Conservation (phyloP, 2,113 vertebrate genomes). For the Ammodytes dubius region DNA sequence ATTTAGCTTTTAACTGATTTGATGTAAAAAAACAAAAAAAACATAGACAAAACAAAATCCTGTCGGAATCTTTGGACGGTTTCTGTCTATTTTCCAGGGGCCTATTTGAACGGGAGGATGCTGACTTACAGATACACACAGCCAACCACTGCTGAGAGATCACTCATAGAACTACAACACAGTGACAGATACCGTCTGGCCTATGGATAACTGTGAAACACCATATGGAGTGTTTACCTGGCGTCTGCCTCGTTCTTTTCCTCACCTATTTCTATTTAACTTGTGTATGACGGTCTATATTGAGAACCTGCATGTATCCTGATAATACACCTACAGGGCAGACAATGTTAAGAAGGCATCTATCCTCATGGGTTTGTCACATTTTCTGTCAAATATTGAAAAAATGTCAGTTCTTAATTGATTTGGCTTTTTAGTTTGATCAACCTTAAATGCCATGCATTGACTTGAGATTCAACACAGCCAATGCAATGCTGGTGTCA, state of each 20-base stretch:
- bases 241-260: slow-evolving; percentile 10
- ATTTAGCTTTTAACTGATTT: slow-evolving; percentile 32
- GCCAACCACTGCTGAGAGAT: slow-evolving; percentile 49
- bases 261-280: slow-evolving; percentile 19
- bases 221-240: slow-evolving; percentile 36
- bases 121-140: slow-evolving; percentile 49
- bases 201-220: slow-evolving; percentile 33
- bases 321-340: neutral
- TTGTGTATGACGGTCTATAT: slow-evolving; percentile 7
- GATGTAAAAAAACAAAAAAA: neutral
- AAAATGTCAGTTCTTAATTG: neutral
- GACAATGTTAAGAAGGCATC: neutral
- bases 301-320: slow-evolving; percentile 1
- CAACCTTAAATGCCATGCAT: neutral
- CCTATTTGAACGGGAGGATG: slow-evolving; percentile 31
- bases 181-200: slow-evolving; percentile 54
- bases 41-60: neutral
- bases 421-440: slow-evolving; percentile 2
- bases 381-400: neutral
- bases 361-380: neutral
- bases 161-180: slow-evolving; percentile 39
- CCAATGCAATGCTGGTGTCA: neutral
- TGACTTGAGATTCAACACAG: neutral
- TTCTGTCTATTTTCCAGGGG: slow-evolving; percentile 20
- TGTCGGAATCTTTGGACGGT: neutral